phyloP scores from a whole-genome alignment of 1,140 invertebrate species.

The Drosophila pseudoobscura region DNA sequence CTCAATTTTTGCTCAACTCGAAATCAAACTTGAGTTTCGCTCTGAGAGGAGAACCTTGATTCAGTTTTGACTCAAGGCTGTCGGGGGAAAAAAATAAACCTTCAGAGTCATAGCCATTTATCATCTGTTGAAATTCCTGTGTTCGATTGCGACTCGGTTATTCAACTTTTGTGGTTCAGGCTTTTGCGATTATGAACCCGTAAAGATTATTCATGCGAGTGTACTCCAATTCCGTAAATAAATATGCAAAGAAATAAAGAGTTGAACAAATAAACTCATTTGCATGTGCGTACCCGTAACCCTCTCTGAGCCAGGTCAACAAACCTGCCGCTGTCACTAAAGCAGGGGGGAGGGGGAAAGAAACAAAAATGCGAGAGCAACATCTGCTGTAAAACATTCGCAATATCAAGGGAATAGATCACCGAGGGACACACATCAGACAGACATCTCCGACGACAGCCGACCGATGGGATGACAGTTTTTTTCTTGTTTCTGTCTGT shows the following conservation, averaged over 20 bases:
- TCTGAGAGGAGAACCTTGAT: conserved; percentile 39
- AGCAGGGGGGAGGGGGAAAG: not conserved
- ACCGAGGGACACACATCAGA: not conserved
- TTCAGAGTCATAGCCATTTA: conserved; percentile 20
- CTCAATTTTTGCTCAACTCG: not conserved
- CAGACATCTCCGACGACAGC: not conserved
- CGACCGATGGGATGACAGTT: conserved; percentile 35
- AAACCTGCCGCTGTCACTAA: conserved; percentile 25
- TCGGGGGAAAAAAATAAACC: conserved; percentile 3
- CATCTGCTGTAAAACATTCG: conserved; percentile 37
- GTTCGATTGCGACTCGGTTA: conserved; percentile 31
- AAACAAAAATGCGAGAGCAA: conserved; percentile 6
- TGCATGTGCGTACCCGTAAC: conserved; percentile 26
- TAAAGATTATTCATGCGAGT: conserved; percentile 43
- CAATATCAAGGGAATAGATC: conserved; percentile 40
- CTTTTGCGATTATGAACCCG: conserved; percentile 32
- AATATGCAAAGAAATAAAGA: conserved; percentile 30
- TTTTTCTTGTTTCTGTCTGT: conserved; percentile 1
- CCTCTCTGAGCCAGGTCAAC: conserved; percentile 38
- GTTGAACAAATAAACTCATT: conserved; percentile 43
- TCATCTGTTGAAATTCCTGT: conserved; percentile 25
- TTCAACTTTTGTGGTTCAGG: conserved; percentile 42
- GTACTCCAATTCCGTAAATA: conserved; percentile 50
- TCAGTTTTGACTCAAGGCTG: conserved; percentile 39
- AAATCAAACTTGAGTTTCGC: conserved; percentile 24